A percentile compares a stretch with the other conserved stretches of the same genome.
phyloP scores from a whole-genome alignment of 2,888 invertebrate species.

The Blastobasis lacticolella region DNA sequence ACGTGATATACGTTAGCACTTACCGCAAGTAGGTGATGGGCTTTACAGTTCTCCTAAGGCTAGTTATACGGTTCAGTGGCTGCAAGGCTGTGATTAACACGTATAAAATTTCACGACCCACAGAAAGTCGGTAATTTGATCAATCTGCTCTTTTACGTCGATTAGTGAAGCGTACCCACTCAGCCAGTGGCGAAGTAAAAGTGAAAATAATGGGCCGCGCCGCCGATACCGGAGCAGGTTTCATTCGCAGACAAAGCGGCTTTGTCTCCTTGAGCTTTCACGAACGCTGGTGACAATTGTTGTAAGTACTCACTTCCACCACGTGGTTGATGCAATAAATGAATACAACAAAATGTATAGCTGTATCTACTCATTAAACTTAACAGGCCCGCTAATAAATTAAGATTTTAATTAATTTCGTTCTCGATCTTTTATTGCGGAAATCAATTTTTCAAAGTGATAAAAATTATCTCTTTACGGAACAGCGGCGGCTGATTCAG shows the following conservation, averaged over 20 bases:
- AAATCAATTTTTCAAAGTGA: background rate
- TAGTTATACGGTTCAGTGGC: background rate
- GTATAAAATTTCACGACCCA: conserved; percentile 30
- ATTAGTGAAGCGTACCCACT: conserved; percentile 46
- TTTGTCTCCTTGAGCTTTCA: conserved; percentile 27
- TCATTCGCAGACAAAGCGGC: conserved; percentile 25
- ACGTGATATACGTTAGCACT: no score
- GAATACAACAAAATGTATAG: no score
- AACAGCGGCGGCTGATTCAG: no score
- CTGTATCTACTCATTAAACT: no score
- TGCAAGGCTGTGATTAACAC: conserved; percentile 13
- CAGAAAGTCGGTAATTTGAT: conserved; percentile 55
- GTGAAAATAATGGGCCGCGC: conserved; percentile 45
- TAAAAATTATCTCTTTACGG: background rate
- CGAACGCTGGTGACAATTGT: conserved; percentile 8
- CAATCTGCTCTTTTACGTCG: conserved; percentile 40
- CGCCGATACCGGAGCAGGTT: conserved; percentile 27
- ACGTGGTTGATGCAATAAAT: no score
- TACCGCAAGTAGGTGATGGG: no score
- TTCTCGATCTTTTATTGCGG: no score
- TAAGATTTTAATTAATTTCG: no score
- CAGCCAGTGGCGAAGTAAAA: conserved; percentile 42
- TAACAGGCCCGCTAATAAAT: no score
- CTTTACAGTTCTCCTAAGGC: no score
- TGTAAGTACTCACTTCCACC: background rate